A percentile compares a stretch with the other conserved stretches of the same genome.
Conservation (phyloP, 2,113 vertebrate species). For the Channa maculata region DNA sequence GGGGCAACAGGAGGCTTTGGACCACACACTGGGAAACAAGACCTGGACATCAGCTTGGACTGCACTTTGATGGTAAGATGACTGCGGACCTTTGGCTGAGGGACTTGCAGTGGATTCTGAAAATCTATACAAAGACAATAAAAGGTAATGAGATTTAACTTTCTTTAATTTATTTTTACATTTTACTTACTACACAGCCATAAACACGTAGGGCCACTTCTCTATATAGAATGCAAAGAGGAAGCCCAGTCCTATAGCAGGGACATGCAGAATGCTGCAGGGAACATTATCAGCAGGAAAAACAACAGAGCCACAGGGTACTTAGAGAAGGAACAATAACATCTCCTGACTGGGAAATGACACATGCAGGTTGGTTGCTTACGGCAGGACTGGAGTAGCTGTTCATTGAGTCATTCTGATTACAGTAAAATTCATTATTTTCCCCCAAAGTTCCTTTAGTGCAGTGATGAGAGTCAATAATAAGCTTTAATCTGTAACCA, state of each 20-base stretch:
- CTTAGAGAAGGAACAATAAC: slow-evolving; percentile 76
- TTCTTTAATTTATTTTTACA: background rate
- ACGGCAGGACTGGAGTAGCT: slow-evolving; percentile 14
- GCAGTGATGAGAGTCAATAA: background rate
- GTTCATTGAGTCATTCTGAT: background rate
- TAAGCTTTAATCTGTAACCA: too few species aligned
- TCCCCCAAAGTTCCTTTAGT: too few species aligned
- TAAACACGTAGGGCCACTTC: slow-evolving; percentile 15
- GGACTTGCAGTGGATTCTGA: slow-evolving; percentile 89
- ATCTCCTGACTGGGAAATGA: slow-evolving; percentile 75
- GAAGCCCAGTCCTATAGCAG: slow-evolving; percentile 48
- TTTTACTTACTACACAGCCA: background rate
- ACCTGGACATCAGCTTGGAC: slow-evolving; percentile 86
- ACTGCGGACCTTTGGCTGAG: slow-evolving; percentile 87
- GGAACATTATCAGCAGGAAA: slow-evolving; percentile 80
- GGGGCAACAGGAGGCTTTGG: slow-evolving; percentile 93
- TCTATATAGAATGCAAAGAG: slow-evolving; percentile 33
- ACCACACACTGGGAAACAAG: slow-evolving; percentile 84
- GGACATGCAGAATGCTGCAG: slow-evolving; percentile 63
- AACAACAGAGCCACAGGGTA: slow-evolving; percentile 77
- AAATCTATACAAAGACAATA: slow-evolving; percentile 83
- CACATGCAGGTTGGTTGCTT: slow-evolving; percentile 40
- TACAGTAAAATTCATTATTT: too few species aligned
- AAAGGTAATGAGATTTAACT: slow-evolving; percentile 9
- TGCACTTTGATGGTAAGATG: slow-evolving; percentile 87